Base-by-base conservation (phyloP, 2,797 vertebrate genomes). In the Orestias chungarensis region DNA sequence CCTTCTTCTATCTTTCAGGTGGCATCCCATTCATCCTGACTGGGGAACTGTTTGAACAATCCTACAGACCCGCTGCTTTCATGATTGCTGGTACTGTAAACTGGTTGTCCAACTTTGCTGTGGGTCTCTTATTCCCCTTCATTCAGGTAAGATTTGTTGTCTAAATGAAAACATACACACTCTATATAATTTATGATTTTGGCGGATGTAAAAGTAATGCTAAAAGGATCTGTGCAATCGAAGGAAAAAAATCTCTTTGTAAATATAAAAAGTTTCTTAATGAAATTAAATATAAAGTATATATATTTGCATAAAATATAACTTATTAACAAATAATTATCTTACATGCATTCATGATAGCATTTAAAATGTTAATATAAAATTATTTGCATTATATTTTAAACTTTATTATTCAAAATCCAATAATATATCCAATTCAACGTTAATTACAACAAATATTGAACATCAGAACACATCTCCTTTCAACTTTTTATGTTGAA, bases 1-100 rank as follows among this genome's bases (percentile, higher is more conserved):
- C 2, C 35, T 40, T 62, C 43, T 64, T 46, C 17, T 70, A 42
- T 66, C 25, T 18, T 4, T 14, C 88, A 99, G 97, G 98, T 74
- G 98, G 98, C 5, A 96, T 99, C 80, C 97, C 97, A 0, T 99
- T 99, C 78, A 78, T 98, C 83, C 90, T 99, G 89, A 97, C 97
- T 0, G 96, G 96, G 0, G 97, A 99, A 84, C 83, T 98, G 70
- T 99, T 99, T 90, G 95, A 97, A 79, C 97, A 97, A 72, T 93
- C 96, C 0, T 96, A 96, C 87, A 92, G 95, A 50, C 95, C 97
- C 0, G 94, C 97, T 0, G 97, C 98, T 0, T 99, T 98, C 89
- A 94, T 96, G 93, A 91, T 97, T 1, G 96, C 95, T 3, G 98
- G 98, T 38, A 93, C 87, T 0, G 87, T 97, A 27, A 98, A 97